These are phyloP conservation scores for Heliopora coerulea DNA, from an alignment of 92 coral and sea anemone species.

Conservation along the genomic window DNA sequence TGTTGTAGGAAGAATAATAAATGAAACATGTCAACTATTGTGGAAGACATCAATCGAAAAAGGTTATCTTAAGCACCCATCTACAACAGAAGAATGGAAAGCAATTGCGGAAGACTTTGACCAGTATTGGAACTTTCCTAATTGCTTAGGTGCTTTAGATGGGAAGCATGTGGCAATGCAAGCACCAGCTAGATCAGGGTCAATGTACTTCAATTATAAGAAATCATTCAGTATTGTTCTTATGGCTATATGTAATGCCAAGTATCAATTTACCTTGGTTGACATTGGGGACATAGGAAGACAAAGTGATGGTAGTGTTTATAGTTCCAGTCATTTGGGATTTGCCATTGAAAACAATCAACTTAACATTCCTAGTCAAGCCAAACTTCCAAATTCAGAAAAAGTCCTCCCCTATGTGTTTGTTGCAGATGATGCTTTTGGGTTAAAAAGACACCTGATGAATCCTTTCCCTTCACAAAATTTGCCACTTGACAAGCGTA, in stretches of 20 bases:
- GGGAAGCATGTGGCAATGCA: slow-evolving; percentile 20
- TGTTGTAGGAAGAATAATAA: slow-evolving; percentile 3
- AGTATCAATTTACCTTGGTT: slow-evolving; percentile 12
- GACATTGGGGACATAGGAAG: slow-evolving; percentile 12
- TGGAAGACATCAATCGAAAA: slow-evolving; percentile 19
- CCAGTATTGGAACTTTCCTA: slow-evolving; percentile 12
- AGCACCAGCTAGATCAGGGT: slow-evolving; percentile 7
- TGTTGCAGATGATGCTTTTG: slow-evolving; percentile 39
- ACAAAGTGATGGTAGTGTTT: slow-evolving; percentile 30
- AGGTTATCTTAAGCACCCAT: slow-evolving; percentile 19
- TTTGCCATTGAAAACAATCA: slow-evolving; percentile 14
- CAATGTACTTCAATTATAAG: slow-evolving; percentile 4
- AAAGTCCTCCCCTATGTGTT: slow-evolving; percentile 23
- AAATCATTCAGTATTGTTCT: slow-evolving; percentile 26
- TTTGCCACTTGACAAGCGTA: slow-evolving; percentile 12
- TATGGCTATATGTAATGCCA: slow-evolving; percentile 13
- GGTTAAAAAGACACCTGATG: slow-evolving; percentile 2
- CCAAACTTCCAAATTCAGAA: slow-evolving; percentile 15
- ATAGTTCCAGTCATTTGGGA: slow-evolving; percentile 1
- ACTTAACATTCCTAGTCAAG: slow-evolving; percentile 11
- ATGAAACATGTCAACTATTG: background rate
- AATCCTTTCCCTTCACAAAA: slow-evolving; percentile 23
- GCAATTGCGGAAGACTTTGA: slow-evolving; percentile 4
- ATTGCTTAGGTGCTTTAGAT: slow-evolving; percentile 11
- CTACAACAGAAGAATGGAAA: slow-evolving; percentile 15